Base-by-base conservation (phyloP, 1,140 invertebrate species). In the Caligus rogercresseyi region DNA sequence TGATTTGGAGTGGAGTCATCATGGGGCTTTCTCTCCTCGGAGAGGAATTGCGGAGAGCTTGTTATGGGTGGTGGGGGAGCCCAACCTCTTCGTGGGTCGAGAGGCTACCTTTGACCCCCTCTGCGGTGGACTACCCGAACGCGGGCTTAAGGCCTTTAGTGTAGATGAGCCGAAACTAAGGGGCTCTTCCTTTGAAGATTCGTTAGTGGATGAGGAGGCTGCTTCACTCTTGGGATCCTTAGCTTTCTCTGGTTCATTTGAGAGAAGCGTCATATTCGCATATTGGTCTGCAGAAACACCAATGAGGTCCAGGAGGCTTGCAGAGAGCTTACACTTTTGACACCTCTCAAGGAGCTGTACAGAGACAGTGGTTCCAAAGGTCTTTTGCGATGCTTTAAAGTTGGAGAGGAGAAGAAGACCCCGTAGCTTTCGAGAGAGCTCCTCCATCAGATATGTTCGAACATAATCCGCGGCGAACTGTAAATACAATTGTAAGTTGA, bases 391-490 rank as follows among this genome's bases (percentile, higher is more conserved):
- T 16, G 14, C 16, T 14, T 18, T 26, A 18, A 24, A 2, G 3
- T 31, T 25, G 20, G 20, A 18, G 24, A 60, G 21, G 15, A 31
- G 24, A 15, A 24, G 21, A 25, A 60, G 57, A 18, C 21, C 24
- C n/a, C 25, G 21, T 18, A 60, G 21, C 57, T 60, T 60, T 2
- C 18, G 24, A 2, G 26, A 18, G 14, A 60, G 2, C 7, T 43
- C 25, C 3, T 25, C 23, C 15, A 60, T n/a, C 16, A 60, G 21
- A 20, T 60, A 25, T 31, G 11, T 60, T 31, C 25, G 21, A 11
- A 60, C 57, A 60, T 24, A 60, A 25, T 26, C 57, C 2, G 26
- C 57, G 3, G 57, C 57, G 51, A 26, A 60, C 57, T 60, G 21
- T 18, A 60, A 60, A 54, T 7, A 54, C n/a, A 23, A 23, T 14